phyloP scores from a whole-genome alignment of 2,113 vertebrate genomes.

The Monopterus albus region DNA sequence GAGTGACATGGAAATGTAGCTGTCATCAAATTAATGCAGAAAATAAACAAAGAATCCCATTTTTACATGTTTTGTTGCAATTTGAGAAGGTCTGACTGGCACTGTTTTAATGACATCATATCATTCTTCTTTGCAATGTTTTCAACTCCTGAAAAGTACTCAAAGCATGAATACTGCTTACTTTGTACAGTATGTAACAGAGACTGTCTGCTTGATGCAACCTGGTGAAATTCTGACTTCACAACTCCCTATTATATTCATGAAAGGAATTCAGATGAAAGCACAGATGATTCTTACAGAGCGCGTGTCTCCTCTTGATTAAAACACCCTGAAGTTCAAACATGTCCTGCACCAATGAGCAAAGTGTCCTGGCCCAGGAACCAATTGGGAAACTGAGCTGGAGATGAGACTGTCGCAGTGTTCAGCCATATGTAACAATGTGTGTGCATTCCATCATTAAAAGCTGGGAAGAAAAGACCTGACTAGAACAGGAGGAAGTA shows the following conservation, averaged over 20 bases:
- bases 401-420: slow-evolving; percentile 26
- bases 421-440: background rate
- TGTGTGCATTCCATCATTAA: background rate
- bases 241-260: slow-evolving; percentile 33
- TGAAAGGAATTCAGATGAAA: slow-evolving; percentile 60
- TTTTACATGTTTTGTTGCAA: too few relatives aligned
- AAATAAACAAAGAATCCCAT: too few relatives aligned
- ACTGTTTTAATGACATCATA: too few relatives aligned
- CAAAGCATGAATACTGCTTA: slow-evolving; percentile 18
- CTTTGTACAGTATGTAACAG: slow-evolving; percentile 13
- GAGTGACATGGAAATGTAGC: too few relatives aligned
- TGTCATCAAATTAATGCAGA: too few relatives aligned
- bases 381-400: background rate
- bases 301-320: slow-evolving; percentile 20
- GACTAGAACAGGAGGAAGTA: background rate
- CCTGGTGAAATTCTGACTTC: slow-evolving; percentile 43
- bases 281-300: slow-evolving; percentile 9
- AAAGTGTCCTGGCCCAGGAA: background rate
- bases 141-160: background rate
- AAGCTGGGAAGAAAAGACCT: slow-evolving; percentile 5
- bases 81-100: too few relatives aligned
- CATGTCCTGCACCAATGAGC: background rate
- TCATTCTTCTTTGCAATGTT: too few relatives aligned
- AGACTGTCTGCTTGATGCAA: slow-evolving; percentile 65
- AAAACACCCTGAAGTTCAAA: slow-evolving; percentile 46